Base-by-base conservation (phyloP, 2,113 vertebrate species). In the Catagonus wagneri region DNA sequence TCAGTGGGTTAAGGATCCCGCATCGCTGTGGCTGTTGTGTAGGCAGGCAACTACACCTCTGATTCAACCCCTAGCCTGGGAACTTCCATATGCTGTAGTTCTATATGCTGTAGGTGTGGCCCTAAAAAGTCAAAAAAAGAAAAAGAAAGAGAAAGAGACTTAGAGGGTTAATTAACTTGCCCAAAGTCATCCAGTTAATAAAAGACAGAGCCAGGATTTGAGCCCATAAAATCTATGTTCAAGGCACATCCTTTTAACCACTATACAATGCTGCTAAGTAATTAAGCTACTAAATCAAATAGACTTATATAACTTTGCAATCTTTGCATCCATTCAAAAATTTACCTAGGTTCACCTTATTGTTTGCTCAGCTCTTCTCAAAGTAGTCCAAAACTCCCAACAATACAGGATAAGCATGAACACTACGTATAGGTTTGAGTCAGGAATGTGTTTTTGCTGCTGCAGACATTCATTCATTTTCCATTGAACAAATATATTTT, bases 251-350 rank as follows among this genome's bases (percentile, higher is more conserved):
- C 32, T 93, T 76, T 78, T 50, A 85, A 89, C 44, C 6, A 83
- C 61, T 25, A 50, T 4, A n/a, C 6, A n/a, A 25, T 76, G 58
- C 54, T 89, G 27, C 63, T 80, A 52, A 69, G 34, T 89, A 78
- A 78, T 83, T 63, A 69, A 80, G n/a, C 68, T 74, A 27, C 27
- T 68, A 87, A 96, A 66, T 65, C 60, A 93, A 95, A 75, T 79
- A 27, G 11, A 83, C 44, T 84, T 52, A 78, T 58, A 2, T 83
- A 90, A 74, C 19, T 76, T 23, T 94, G 81, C 83, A 34, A 61
- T 54, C n/a, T 71, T 80, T 80, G 50, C 19, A 83, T 66, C 52
- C 58, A 61, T 32, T 87, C 39, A 65, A 88, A 88, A 61, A 60
- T 63, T 34, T 52, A 44, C 10, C 13, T 27, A 84, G 4, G 1